Base-by-base conservation (phyloP, 2,113 vertebrate species). In the Porphyrio hochstetteri region DNA sequence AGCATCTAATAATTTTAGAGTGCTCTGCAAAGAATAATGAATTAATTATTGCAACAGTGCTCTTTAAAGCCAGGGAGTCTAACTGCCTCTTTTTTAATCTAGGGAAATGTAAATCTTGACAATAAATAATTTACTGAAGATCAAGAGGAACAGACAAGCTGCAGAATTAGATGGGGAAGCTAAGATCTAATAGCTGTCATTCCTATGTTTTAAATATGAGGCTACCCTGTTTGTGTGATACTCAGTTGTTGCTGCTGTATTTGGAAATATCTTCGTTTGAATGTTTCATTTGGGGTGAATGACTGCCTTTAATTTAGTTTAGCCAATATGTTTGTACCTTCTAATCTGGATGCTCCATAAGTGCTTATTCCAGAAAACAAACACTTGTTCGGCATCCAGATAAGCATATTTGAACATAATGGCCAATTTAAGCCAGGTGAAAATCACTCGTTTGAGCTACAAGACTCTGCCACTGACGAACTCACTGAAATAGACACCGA, bases 81-180 rank as follows among this genome's bases (percentile, higher is more conserved):
- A 86, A 82, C 38, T 75, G 69, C 72, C 52, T 95, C 36, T 75
- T 89, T 96, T 82, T 92, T 36, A 91, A 87, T 87, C 85, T 82
- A 36, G 40, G 59, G 64, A 94, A 81, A 88, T 92, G 65, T 80
- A 88, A 88, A 65, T 82, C 79, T 77, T 91, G 48, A 84, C 60
- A 88, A 65, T 95, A 88, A 95, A 93, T 95, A 90, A 95, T 95
- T 96, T 92, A 92, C 77, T 96, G 10, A 29, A 94, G 82, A 87
- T 89, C 64, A 85, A 92, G 90, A 92, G 57, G 83, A 79, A 84
- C 78, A 92, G 70, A 86, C 70, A 92, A 95, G 78, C 81, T 76
- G 56, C 71, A 84, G 75, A 81, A 89, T 64, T 79, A 76, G 89
- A 87, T 88, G 46, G 50, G 44, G 35, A 91, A 93, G 57, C 90